Conservation (phyloP, 2,888 invertebrate genomes). For the Cryptus armator region DNA sequence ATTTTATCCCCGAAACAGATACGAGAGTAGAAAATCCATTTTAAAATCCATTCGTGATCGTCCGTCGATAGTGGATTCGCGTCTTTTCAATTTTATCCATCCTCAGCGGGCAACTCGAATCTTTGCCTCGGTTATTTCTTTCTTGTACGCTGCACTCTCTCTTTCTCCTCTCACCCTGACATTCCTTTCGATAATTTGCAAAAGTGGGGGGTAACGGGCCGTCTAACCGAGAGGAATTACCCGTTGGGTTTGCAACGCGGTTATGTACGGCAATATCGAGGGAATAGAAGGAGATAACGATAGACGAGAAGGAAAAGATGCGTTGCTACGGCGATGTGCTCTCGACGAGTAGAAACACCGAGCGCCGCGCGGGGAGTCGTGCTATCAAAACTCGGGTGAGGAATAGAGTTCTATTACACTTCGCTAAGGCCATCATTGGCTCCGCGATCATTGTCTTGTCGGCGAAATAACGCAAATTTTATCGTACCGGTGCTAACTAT, state of each 20-base stretch:
- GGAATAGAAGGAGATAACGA: not conserved
- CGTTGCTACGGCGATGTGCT: not conserved
- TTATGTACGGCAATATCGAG: conserved; percentile 14
- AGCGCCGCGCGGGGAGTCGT: not conserved
- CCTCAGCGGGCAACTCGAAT: not conserved
- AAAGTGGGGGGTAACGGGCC: conserved; percentile 12
- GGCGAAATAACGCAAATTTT: not conserved
- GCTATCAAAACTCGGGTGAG: conserved; percentile 12
- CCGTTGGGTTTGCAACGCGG: conserved; percentile 27
- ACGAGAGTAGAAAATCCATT: not conserved
- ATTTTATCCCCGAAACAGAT: not conserved
- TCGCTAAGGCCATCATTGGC: conserved; percentile 14
- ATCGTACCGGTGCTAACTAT: not conserved
- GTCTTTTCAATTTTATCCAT: not conserved
- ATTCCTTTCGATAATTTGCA: conserved; percentile 37
- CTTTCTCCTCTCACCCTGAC: conserved; percentile 29
- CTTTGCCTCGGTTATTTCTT: not conserved
- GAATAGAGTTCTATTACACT: conserved; percentile 9
- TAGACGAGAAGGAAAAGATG: not conserved
- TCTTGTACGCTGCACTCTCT: not conserved
- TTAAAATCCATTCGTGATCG: not conserved
- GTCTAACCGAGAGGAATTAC: conserved; percentile 41
- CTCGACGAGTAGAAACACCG: conserved; percentile 8
- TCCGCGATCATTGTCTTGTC: conserved; percentile 8
- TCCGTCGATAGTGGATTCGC: not conserved